phyloP scores from a whole-genome alignment of 53 echinoderm and acorn worm genomes.

The Astropecten irregularis region DNA sequence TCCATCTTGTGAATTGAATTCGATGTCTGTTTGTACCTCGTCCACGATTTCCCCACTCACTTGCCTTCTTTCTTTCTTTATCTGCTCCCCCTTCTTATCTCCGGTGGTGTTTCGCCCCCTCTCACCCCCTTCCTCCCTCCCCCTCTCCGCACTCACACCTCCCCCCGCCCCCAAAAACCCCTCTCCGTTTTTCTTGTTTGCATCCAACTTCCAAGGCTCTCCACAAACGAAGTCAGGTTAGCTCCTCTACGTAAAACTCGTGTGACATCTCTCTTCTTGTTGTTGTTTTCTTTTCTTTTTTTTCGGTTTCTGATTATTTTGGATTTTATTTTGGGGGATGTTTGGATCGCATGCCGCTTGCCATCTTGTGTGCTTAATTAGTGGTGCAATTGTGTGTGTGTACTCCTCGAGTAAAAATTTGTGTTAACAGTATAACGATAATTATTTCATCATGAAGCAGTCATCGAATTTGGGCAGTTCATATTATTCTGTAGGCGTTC shows the following conservation, averaged over 20 bases:
- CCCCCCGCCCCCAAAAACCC: neutral
- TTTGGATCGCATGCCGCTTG: conserved; percentile 19
- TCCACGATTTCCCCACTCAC: neutral
- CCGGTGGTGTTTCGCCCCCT: neutral
- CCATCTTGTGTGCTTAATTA: neutral
- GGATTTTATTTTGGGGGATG: too few relatives aligned
- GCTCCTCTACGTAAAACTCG: conserved; percentile 25
- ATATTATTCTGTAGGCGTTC: too few relatives aligned
- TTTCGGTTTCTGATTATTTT: neutral
- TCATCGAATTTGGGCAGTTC: too few relatives aligned
- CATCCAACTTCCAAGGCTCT: conserved; percentile 43
- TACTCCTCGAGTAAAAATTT: too few relatives aligned
- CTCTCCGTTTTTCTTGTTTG: conserved; percentile 14
- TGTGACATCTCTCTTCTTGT: too few relatives aligned
- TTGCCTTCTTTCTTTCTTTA: neutral
- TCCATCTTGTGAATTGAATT: too few relatives aligned
- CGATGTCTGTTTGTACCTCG: too few relatives aligned
- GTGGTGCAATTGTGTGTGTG: too few relatives aligned
- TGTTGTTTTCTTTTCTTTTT: neutral
- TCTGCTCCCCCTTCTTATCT: neutral
- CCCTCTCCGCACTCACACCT: neutral
- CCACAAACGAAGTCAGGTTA: conserved; percentile 72
- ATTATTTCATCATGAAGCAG: too few relatives aligned
- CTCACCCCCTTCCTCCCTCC: neutral
- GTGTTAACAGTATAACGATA: too few relatives aligned